Conservation (phyloP, 2,113 vertebrate genomes). For the Phyllostomus hastatus region DNA sequence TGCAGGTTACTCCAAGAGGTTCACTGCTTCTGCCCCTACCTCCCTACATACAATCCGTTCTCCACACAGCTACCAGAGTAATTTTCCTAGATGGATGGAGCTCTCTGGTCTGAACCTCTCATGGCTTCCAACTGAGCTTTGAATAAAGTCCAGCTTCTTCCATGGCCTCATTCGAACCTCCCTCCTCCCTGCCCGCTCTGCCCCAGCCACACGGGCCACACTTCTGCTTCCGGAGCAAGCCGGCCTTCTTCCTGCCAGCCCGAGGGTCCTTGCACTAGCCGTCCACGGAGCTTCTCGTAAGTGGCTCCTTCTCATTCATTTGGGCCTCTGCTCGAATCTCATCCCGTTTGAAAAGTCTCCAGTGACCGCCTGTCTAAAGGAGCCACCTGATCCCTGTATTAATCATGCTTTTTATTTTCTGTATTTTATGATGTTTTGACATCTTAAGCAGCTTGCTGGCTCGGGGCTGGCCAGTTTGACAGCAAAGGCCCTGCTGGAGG, state of each 20-base stretch:
- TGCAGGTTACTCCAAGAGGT: neutral
- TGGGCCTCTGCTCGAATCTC: neutral
- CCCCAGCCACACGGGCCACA: neutral
- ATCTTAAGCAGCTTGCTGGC: neutral
- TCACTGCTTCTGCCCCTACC: neutral
- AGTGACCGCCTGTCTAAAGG: neutral
- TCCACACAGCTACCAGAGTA: neutral
- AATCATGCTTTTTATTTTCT: neutral
- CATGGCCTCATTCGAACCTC: neutral
- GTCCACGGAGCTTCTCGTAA: neutral
- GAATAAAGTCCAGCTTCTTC: neutral
- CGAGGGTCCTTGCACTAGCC: neutral
- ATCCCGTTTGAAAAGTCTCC: neutral
- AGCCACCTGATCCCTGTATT: neutral
- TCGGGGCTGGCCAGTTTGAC: neutral
- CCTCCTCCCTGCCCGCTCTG: neutral
- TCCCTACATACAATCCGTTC: neutral
- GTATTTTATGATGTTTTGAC: neutral
- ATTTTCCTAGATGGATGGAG: neutral
- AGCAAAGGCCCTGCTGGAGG: neutral
- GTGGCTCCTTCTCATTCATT: neutral
- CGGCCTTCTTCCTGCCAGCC: no score
- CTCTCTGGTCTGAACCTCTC: neutral
- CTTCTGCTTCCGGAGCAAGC: neutral
- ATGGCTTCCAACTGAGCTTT: neutral